phyloP scores from a whole-genome alignment of 2,113 vertebrate species.

The Indicator maculatus region DNA sequence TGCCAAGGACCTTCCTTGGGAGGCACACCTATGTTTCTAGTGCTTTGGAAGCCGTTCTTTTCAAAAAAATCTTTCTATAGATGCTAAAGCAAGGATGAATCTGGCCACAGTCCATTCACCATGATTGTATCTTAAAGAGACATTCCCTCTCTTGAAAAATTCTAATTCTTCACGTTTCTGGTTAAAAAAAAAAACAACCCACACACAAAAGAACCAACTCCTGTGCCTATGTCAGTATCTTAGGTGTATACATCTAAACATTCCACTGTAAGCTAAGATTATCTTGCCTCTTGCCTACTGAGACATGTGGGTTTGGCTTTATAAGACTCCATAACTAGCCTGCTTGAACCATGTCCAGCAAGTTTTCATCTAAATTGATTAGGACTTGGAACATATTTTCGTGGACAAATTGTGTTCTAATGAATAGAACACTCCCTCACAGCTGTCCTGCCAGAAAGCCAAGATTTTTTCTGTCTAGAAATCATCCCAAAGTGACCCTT shows the following conservation, averaged over 20 bases:
- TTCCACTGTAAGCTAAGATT: slow-evolving; percentile 74
- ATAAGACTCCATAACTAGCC: slow-evolving; percentile 51
- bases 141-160: slow-evolving; percentile 15
- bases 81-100: background rate
- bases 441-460: slow-evolving; percentile 73
- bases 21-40: background rate
- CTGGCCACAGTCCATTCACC: slow-evolving; percentile 29
- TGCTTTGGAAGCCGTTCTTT: background rate
- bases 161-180: slow-evolving; percentile 45
- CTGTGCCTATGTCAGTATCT: slow-evolving; percentile 58
- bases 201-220: background rate
- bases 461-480: slow-evolving; percentile 74
- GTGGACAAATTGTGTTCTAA: slow-evolving; percentile 75
- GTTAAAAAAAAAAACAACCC: background rate
- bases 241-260: slow-evolving; percentile 63
- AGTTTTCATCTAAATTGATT: slow-evolving; percentile 76
- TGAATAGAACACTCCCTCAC: slow-evolving; percentile 73
- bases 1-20: slow-evolving; percentile 9
- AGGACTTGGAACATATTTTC: slow-evolving; percentile 73
- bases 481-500: slow-evolving; percentile 76
- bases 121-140: slow-evolving; percentile 40
- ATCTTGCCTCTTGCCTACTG: slow-evolving; percentile 66
- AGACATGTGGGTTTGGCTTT: slow-evolving; percentile 74
- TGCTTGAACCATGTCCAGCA: slow-evolving; percentile 69
- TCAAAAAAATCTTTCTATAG: slow-evolving; percentile 40